These are phyloP conservation scores for Strigops habroptila DNA, from an alignment of 2,113 vertebrate species.

Conservation along the genomic window DNA sequence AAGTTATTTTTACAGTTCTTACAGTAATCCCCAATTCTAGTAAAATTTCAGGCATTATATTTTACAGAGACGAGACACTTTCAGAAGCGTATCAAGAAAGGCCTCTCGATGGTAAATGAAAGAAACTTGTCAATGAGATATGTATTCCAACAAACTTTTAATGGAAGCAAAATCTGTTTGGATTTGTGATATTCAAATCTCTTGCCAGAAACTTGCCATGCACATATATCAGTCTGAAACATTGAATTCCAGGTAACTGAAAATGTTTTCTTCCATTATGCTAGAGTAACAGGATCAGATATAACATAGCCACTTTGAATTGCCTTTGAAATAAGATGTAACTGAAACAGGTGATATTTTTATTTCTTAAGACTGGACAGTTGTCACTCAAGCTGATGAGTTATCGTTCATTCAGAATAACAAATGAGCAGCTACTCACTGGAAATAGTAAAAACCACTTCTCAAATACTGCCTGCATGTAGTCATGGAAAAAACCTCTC, in stretches of 20 bases:
- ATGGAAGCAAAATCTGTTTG: neutral
- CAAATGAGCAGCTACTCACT: neutral
- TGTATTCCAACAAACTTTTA: neutral
- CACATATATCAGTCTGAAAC: neutral
- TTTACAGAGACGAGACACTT: neutral
- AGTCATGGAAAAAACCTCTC: neutral
- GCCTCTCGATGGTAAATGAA: neutral
- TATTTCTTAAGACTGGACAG: neutral
- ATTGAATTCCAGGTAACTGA: neutral
- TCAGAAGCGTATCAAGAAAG: neutral
- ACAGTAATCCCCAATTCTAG: neutral
- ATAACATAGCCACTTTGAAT: neutral
- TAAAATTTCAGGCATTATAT: neutral
- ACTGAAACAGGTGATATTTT: neutral
- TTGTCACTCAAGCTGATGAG: neutral
- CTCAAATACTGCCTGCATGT: neutral
- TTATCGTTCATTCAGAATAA: neutral
- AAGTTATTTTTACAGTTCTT: neutral
- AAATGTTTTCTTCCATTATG: neutral
- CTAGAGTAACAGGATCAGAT: neutral
- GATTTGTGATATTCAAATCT: neutral
- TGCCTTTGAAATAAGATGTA: neutral
- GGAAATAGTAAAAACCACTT: neutral
- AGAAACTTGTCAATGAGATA: neutral
- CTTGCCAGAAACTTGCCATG: neutral